Conservation (phyloP, 1,140 invertebrate genomes). For the Ganaspis sp. region DNA sequence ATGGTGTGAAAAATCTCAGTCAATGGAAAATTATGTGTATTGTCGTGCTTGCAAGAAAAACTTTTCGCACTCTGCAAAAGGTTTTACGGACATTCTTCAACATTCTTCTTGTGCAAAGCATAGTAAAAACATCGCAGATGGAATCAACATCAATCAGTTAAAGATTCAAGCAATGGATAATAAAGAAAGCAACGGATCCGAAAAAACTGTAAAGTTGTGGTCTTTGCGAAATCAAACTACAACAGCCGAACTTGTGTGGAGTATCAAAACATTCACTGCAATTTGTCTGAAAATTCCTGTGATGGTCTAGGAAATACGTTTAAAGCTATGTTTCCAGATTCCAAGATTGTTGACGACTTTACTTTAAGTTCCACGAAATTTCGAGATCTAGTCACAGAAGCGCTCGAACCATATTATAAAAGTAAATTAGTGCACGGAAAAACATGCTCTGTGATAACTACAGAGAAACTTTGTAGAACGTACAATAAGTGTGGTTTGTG, state of each 20-base stretch:
- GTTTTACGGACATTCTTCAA: not conserved
- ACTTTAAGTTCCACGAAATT: not conserved
- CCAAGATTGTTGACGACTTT: not conserved
- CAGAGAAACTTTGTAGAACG: too few relatives aligned
- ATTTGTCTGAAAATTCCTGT: not conserved
- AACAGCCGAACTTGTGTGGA: not conserved
- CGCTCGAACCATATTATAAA: not conserved
- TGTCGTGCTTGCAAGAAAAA: not conserved
- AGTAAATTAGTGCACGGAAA: not conserved
- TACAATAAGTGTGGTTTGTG: too few relatives aligned
- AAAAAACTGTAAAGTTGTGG: not conserved
- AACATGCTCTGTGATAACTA: too few relatives aligned
- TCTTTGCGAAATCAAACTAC: not conserved
- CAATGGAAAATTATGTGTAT: not conserved
- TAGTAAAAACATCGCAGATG: not conserved
- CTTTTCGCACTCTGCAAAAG: not conserved
- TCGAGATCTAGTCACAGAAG: not conserved
- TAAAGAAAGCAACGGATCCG: not conserved
- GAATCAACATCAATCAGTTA: not conserved
- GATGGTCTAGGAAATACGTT: not conserved
- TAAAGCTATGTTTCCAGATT: not conserved
- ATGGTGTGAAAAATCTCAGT: not conserved
- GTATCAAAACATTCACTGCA: not conserved
- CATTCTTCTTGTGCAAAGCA: not conserved
- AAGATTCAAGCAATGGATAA: not conserved